Evolutionary conservation across 2,113 vertebrate species (phyloP).

Genomic region (Nothocercus julius): DNA sequence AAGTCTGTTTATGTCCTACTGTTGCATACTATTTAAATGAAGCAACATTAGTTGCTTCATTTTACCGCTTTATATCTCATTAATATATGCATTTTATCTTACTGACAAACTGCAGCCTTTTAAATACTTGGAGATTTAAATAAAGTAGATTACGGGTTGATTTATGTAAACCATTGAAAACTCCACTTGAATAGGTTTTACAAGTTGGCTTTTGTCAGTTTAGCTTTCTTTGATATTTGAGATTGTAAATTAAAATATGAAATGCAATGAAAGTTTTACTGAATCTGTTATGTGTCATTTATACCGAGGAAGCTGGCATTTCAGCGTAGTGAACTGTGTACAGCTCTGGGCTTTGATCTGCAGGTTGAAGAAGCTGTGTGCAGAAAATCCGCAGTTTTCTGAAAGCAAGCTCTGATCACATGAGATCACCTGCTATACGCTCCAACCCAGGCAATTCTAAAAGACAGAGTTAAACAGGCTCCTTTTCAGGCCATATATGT

Average conservation of each 20-base stretch:
- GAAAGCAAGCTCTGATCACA: not conserved
- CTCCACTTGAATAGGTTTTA: conserved; percentile 21
- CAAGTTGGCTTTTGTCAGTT: conserved; percentile 42
- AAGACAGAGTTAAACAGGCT: not conserved
- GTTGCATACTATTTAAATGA: not conserved
- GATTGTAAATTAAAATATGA: not conserved
- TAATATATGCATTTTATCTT: not conserved
- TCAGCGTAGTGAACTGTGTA: not conserved
- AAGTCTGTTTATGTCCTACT: not conserved
- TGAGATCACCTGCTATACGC: not conserved
- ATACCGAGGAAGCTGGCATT: not conserved
- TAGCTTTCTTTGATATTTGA: conserved; percentile 45
- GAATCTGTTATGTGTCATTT: not conserved
- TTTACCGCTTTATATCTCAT: not conserved
- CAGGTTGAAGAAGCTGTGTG: not conserved
- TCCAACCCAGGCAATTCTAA: not conserved
- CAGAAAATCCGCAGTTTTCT: not conserved
- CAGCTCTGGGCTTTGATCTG: conserved; percentile 17
- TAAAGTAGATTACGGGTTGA: not conserved
- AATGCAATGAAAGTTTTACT: not conserved
- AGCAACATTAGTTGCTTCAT: not conserved
- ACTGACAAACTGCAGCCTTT: conserved; percentile 26
- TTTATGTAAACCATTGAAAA: conserved; percentile 28
- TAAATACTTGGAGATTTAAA: not conserved
- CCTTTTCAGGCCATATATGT: not conserved